Evolutionary conservation across 64 coral and sea anemone species (phyloP).

Genomic region (Dendrophyllia cribrosa): DNA sequence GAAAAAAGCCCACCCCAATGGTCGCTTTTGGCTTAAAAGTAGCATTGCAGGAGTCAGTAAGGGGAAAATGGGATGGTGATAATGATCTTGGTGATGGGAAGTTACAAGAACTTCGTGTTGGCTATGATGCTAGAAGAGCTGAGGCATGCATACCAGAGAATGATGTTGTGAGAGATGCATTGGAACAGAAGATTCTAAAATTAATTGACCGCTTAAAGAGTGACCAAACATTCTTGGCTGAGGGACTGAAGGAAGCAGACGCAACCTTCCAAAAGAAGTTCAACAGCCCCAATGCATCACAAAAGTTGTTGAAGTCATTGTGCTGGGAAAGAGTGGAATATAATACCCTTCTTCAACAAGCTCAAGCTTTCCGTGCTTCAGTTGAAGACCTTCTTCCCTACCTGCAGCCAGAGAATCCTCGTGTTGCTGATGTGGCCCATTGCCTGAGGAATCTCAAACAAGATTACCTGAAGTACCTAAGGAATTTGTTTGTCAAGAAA

Average conservation of each 20-base stretch:
- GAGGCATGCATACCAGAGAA: too few relatives aligned
- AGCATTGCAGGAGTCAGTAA: neutral
- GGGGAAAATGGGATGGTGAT: slow-evolving; percentile 29
- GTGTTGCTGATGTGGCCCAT: neutral
- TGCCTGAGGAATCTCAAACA: neutral
- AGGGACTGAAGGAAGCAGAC: slow-evolving; percentile 12
- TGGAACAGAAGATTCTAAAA: neutral
- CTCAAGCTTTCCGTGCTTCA: neutral
- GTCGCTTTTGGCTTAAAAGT: slow-evolving; percentile 7
- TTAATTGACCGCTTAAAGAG: neutral
- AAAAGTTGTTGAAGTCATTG: slow-evolving; percentile 9
- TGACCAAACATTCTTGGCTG: slow-evolving; percentile 1
- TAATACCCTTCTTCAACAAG: slow-evolving; percentile 49
- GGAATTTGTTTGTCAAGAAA: slow-evolving; percentile 59
- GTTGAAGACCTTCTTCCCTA: neutral
- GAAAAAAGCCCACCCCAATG: neutral
- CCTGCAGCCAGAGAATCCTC: neutral
- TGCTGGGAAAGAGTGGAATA: slow-evolving; percentile 71
- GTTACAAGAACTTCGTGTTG: neutral
- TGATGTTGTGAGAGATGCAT: neutral
- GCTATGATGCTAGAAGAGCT: neutral
- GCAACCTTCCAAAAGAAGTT: slow-evolving; percentile 2
- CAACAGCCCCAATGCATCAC: slow-evolving; percentile 28
- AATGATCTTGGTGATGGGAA: neutral
- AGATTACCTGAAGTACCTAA: slow-evolving; percentile 8